Conservation (phyloP, 37 sponge, comb jelly and placozoan genomes). For the Crambe crambe region DNA sequence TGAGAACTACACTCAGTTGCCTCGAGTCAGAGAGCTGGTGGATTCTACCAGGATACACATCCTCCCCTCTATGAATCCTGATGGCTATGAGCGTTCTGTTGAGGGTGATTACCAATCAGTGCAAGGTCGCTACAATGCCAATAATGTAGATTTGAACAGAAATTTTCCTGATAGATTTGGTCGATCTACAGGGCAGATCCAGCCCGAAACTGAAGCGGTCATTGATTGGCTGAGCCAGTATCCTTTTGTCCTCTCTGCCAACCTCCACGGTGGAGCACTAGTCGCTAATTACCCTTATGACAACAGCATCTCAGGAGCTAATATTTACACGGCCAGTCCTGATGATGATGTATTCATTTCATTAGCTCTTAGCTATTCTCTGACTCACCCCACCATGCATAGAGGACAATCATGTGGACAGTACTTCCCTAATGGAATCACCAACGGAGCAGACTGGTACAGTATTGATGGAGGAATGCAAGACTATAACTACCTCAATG, state of each 20-base stretch:
- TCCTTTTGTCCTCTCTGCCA: conserved; percentile 94
- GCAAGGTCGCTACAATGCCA: conserved; percentile 81
- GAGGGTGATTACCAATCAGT: conserved; percentile 50
- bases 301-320: conserved; percentile 32
- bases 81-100: conserved; percentile 70
- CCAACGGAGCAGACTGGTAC: conserved; percentile 98
- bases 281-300: conserved; percentile 98
- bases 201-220: conserved; percentile 86
- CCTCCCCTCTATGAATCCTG: conserved; percentile 97
- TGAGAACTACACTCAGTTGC: conserved; percentile 62
- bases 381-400: conserved; percentile 78
- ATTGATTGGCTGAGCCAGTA: conserved; percentile 83
- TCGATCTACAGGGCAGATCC: not conserved
- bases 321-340: conserved; percentile 41
- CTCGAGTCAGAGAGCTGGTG: conserved; percentile 61
- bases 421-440: conserved; percentile 83
- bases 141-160: conserved; percentile 84
- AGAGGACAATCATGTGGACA: conserved; percentile 33
- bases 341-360: conserved; percentile 89
- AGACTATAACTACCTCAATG: conserved; percentile 87
- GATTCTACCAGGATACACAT: conserved; percentile 91
- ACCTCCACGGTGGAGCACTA: conserved; percentile 95
- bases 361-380: conserved; percentile 69
- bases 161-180: conserved; percentile 90
- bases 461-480: conserved; percentile 92